Base-by-base conservation (phyloP, 2,113 vertebrate species). In the Apteryx mantelli region DNA sequence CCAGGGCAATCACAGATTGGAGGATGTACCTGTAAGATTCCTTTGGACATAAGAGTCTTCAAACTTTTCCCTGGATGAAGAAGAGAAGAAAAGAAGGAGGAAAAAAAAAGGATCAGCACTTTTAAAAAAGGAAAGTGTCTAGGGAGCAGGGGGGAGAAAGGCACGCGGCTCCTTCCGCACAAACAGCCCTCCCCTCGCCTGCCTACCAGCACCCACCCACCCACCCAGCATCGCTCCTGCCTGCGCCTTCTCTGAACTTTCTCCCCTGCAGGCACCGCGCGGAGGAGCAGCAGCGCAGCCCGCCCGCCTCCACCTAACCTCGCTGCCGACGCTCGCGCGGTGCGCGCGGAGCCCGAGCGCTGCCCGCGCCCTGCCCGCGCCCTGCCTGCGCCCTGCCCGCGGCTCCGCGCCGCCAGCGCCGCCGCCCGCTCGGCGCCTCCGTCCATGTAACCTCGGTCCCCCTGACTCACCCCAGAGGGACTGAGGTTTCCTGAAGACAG, bases 1-100 rank as follows among this genome's bases (percentile, higher is more conserved):
- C 99, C 99, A n/a, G 99, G 99, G 97, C 99, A 99, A 97, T 99
- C 99, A 98, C 99, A 99, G 99, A 99, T 99, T 58, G 99, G 99
- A 98, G 99, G 99, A 98, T 99, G 99, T 98, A 99, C 99, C 98
- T 99, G 99, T 98, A 99, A 99, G 98, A 99, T 99, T 98, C 99
- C 99, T 99, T 99, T 99, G 98, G 99, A 99, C 99, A 99, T 99
- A 96, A 99, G 99, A 97, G 99, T 99, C 99, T 99, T 99, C 98
- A 99, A 98, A 98, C 99, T 99, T 99, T 99, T 99, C 96, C 99
- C 99, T 99, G 98, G 28, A 86, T 63, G 94, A 89, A 69, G 70
- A 95, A 7, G 0, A 91, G 46, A 66, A 88, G 40, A 74, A 88
- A 92, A 88, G 55, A 79, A 42, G 28, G 58, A 66, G 40, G 73